Conservation (phyloP, 1,140 invertebrate species). For the Eupeodes corollae region DNA sequence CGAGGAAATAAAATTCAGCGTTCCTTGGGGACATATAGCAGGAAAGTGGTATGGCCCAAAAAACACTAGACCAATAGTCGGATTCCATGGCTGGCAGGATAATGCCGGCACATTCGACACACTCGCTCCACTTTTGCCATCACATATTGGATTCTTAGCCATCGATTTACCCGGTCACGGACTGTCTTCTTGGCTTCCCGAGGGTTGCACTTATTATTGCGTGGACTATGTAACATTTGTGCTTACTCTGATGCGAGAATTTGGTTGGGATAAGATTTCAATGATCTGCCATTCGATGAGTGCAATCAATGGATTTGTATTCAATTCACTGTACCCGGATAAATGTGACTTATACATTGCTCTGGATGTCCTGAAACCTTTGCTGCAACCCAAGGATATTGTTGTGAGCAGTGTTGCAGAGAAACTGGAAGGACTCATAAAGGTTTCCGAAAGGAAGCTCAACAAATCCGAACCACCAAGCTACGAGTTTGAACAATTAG, state of each 20-base stretch:
- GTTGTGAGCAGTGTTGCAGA: constrained; percentile 20
- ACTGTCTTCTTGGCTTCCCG: constrained; percentile 51
- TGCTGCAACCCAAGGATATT: constrained; percentile 24
- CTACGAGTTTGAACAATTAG: constrained; percentile 48
- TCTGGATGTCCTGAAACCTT: constrained; percentile 49
- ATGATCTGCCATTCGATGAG: constrained; percentile 58
- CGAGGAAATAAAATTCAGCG: constrained; percentile 52
- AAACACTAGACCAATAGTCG: constrained; percentile 50
- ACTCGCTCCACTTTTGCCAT: constrained; percentile 49
- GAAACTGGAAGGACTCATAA: constrained; percentile 39
- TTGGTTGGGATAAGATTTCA: constrained; percentile 56
- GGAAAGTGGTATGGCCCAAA: constrained; percentile 58
- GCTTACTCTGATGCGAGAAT: constrained; percentile 47
- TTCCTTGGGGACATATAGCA: constrained; percentile 52
- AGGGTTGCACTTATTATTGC: constrained; percentile 48
- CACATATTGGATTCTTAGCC: constrained; percentile 49
- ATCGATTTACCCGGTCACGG: constrained; percentile 66
- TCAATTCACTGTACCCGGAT: constrained; percentile 45
- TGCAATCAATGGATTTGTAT: constrained; percentile 45
- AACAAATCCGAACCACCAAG: constrained; percentile 42
- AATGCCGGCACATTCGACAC: constrained; percentile 63
- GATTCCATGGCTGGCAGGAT: constrained; percentile 66
- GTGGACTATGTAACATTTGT: constrained; percentile 45
- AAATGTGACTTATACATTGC: constrained; percentile 49
- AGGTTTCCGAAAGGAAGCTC: constrained; percentile 34